These are phyloP conservation scores for Alaudala cheleensis DNA, from an alignment of 2,113 vertebrate genomes.

Conservation along the genomic window DNA sequence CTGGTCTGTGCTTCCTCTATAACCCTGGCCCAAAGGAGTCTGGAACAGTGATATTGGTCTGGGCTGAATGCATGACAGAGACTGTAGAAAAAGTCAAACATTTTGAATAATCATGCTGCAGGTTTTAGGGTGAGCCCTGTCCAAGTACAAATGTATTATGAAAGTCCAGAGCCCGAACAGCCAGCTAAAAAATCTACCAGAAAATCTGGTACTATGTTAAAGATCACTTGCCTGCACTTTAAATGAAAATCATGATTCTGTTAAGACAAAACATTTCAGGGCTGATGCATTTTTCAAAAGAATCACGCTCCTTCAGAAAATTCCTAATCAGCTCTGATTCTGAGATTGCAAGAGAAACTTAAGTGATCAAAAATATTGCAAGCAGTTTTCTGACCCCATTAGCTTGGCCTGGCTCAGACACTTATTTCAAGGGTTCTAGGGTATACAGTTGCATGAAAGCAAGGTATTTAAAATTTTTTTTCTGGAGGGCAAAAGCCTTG, in stretches of 20 bases:
- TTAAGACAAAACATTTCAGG: background rate
- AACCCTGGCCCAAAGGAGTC: rapidly evolving
- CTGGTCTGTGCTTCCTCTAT: background rate
- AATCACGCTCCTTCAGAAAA: background rate
- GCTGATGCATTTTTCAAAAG: background rate
- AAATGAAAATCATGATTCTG: background rate
- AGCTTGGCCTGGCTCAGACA: background rate
- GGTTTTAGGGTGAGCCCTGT: background rate
- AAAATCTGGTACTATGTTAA: background rate
- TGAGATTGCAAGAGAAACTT: background rate
- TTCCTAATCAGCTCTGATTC: background rate
- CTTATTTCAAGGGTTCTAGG: background rate
- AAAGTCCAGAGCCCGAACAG: background rate
- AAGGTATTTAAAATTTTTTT: background rate
- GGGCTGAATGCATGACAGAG: background rate
- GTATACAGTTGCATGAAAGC: background rate
- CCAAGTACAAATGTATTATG: background rate
- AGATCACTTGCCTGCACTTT: background rate
- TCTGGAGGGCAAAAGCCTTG: background rate
- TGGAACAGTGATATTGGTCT: background rate
- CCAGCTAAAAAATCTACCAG: background rate
- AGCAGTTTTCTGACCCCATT: background rate
- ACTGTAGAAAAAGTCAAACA: background rate
- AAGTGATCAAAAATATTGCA: background rate
- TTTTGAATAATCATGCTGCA: background rate